Base-by-base conservation (phyloP, 2,888 invertebrate species). In the Trisateles emortualis region DNA sequence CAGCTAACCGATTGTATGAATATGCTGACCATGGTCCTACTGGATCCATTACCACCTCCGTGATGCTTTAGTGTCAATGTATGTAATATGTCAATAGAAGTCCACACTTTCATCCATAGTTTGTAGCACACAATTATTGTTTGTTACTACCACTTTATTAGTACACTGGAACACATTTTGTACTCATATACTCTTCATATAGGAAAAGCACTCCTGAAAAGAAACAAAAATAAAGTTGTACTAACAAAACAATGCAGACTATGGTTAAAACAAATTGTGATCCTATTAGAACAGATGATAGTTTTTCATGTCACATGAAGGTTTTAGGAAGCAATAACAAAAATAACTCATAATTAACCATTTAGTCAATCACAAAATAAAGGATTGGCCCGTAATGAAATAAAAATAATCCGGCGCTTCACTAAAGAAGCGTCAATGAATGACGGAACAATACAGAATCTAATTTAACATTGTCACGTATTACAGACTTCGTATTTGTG, bases 21-120 rank as follows among this genome's bases (percentile, higher is more conserved):
- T 96, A 96, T 85, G 95, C 95, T 85, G 95, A 95, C 97, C 97
- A 97, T 93, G 97, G 96, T 93, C 96, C 96, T 89, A 96, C 96
- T 87, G 97, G 97, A 95, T 97, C 97, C 97, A 97, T 97, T 93
- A 93, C 93, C 93, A 92, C 86, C 91, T 92, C 84, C 88, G 91
- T 90, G 85, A 81, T 88, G 82, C 85, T 78, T 78, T 79, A 77
- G 75, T 84, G 78, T 86, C 81, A 89, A 86, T 88, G 81, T 86
- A 88, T 83, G 79, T 84, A 88, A 82, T 86, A 79, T 89, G 84
- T 92, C 88, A 92, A 86, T 86, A 85, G 81, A 85, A 84, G 88
- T 91, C 90, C 91, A 90, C 92, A 90, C 88, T 91, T 85, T 92
- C 87, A 92, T 92, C 92, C 92, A 92, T 92, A 92, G 84, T 91